These are phyloP conservation scores for Bradypus variegatus DNA, from an alignment of 2,797 vertebrate species.

Conservation along the genomic window DNA sequence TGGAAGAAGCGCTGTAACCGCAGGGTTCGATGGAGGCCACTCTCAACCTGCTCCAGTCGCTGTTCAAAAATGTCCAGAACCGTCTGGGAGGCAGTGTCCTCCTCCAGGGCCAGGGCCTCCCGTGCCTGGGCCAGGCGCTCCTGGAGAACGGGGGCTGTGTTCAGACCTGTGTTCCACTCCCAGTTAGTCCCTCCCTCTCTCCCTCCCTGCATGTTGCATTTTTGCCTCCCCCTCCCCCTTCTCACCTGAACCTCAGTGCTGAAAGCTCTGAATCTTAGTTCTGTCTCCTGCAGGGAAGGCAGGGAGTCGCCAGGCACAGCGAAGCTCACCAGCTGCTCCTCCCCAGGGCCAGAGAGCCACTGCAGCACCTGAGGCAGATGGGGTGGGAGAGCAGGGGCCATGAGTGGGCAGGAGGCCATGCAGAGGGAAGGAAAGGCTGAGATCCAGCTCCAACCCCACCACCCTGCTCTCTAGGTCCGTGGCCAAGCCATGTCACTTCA, in stretches of 20 bases:
- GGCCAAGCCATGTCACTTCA: not conserved
- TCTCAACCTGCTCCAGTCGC: constrained; percentile 59
- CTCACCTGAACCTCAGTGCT: constrained; percentile 73
- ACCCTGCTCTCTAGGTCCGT: not conserved
- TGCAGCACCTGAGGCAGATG: constrained; percentile 71
- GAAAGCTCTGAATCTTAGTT: constrained; percentile 82
- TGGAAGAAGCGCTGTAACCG: constrained; percentile 65
- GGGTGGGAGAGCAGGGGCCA: not conserved
- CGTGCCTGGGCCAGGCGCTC: constrained; percentile 56
- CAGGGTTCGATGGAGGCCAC: constrained; percentile 58
- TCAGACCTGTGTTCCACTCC: not conserved
- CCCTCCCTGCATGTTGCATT: too few species aligned
- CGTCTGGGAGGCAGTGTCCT: constrained; percentile 48
- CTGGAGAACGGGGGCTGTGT: constrained; percentile 24
- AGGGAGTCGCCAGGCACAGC: constrained; percentile 46
- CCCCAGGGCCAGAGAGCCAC: constrained; percentile 64
- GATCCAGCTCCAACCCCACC: not conserved
- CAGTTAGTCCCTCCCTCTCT: too few species aligned
- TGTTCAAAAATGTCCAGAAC: constrained; percentile 61
- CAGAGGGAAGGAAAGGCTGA: not conserved
- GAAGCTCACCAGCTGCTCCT: constrained; percentile 56
- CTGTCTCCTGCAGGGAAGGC: constrained; percentile 76
- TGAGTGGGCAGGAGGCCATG: not conserved
- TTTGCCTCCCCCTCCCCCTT: constrained; percentile 37
- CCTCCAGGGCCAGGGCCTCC: constrained; percentile 53